Percentiles rank a stretch among this genome's conserved stretches.
Evolutionary conservation across 2,797 vertebrate genomes (phyloP).

Genomic region (Sphaeramia orbicularis): DNA sequence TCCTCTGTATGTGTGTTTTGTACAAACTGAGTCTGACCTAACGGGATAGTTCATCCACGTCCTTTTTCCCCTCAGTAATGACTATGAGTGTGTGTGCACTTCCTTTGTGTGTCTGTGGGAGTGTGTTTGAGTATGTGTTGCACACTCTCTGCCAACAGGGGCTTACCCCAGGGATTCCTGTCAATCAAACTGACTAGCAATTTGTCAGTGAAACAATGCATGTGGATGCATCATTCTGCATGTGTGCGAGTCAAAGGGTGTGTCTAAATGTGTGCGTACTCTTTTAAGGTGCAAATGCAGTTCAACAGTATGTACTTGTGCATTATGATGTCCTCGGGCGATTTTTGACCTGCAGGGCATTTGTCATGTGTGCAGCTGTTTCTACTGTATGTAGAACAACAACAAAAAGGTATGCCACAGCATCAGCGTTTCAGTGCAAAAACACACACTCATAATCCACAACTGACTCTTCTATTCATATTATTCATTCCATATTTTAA

Average conservation of each 20-base stretch:
- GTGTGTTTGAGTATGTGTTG: constrained; percentile 7
- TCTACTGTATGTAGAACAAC: neutral
- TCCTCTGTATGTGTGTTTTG: constrained; percentile 32
- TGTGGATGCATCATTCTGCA: neutral
- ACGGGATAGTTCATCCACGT: constrained; percentile 29
- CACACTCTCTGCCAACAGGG: constrained; percentile 29
- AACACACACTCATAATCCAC: constrained; percentile 19
- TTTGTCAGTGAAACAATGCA: constrained; percentile 66
- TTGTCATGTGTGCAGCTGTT: constrained; percentile 4
- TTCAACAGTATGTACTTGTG: neutral
- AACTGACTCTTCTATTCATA: constrained; percentile 24
- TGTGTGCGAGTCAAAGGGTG: constrained; percentile 5
- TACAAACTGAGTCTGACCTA: constrained; percentile 49
- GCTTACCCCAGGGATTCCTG: constrained; percentile 59
- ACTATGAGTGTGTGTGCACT: constrained; percentile 4
- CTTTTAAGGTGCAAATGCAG: neutral
- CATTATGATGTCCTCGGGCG: constrained; percentile 3
- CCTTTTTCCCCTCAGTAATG: constrained; percentile 13
- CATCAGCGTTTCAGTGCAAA: constrained; percentile 12
- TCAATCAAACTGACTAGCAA: constrained; percentile 64
- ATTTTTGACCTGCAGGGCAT: neutral
- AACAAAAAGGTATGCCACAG: constrained; percentile 24
- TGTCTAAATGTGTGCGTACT: neutral
- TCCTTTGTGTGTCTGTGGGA: constrained; percentile 18
- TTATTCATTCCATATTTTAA: constrained; percentile 29